Conservation (phyloP, 1,140 invertebrate genomes). For the Steinernema khuongi region DNA sequence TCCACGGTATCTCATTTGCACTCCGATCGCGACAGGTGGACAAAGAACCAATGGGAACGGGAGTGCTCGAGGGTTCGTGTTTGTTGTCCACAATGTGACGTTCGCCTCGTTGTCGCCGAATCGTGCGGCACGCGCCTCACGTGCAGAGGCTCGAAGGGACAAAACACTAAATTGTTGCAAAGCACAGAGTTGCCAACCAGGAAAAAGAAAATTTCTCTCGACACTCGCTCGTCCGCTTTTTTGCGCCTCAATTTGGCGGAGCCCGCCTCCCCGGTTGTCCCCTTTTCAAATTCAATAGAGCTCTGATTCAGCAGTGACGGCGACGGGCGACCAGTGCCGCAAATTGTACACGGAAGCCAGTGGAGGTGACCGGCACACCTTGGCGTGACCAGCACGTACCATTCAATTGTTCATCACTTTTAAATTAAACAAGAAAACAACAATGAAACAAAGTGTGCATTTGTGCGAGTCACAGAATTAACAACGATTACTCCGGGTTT, state of each 20-base stretch:
- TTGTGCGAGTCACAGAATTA: background rate
- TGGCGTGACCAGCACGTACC: background rate
- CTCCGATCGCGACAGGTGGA: too few species aligned
- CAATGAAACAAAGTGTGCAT: background rate
- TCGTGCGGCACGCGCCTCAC: background rate
- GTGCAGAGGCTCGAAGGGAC: background rate
- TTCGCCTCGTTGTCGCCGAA: background rate
- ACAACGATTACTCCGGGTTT: background rate
- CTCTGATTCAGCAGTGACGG: background rate
- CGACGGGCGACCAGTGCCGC: background rate
- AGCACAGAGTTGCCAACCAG: background rate
- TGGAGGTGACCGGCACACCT: too few species aligned
- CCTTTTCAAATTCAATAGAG: constrained; percentile 7
- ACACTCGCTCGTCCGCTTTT: background rate
- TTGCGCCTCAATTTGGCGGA: background rate
- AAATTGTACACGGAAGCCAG: background rate
- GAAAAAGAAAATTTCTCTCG: constrained; percentile 6
- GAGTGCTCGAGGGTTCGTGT: background rate
- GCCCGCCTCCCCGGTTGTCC: background rate
- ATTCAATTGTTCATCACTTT: background rate
- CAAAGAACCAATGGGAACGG: too few species aligned
- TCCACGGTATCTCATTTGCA: too few species aligned
- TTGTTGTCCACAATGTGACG: constrained; percentile 2
- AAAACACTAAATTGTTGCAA: constrained; percentile 4
- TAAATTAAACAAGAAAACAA: background rate